Percentiles rank a stretch among this genome's conserved stretches.
phyloP scores from a whole-genome alignment of 1,140 invertebrate genomes.

The Dolichoris vasculosae region DNA sequence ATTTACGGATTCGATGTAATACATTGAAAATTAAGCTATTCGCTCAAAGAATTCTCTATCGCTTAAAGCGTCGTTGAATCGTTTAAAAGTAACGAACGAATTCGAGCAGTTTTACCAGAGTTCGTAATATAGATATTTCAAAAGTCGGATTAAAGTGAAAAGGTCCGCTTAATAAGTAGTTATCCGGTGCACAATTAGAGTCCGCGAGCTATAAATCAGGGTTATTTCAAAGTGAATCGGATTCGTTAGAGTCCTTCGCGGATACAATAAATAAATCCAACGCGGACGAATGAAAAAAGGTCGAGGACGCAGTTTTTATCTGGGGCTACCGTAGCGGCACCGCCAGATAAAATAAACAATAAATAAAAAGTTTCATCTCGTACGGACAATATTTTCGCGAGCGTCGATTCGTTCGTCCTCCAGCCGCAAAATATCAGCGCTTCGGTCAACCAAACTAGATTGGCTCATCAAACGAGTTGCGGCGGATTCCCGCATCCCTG shows the following conservation, averaged over 20 bases:
- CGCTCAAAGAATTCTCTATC: no score
- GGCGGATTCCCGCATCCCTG: conserved; percentile 5
- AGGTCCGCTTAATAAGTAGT: no score
- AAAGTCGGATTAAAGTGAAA: no score
- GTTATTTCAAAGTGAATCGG: not conserved
- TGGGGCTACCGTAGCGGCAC: not conserved
- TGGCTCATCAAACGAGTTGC: conserved; percentile 25
- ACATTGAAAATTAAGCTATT: no score
- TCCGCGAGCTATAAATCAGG: not conserved
- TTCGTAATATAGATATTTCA: no score
- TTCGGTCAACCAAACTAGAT: not conserved
- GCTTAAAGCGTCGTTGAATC: no score
- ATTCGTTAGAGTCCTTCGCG: not conserved
- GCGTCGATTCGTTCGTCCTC: not conserved
- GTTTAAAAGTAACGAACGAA: no score
- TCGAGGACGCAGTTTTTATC: not conserved
- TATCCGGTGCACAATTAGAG: no score
- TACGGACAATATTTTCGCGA: not conserved
- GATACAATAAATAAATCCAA: not conserved
- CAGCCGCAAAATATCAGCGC: not conserved
- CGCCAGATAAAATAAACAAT: not conserved
- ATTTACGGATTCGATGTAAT: no score
- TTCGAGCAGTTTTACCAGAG: no score
- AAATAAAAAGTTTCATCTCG: not conserved
- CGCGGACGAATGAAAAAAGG: not conserved